Conservation (phyloP, 1,140 invertebrate species). For the Reticulitermes speratus region DNA sequence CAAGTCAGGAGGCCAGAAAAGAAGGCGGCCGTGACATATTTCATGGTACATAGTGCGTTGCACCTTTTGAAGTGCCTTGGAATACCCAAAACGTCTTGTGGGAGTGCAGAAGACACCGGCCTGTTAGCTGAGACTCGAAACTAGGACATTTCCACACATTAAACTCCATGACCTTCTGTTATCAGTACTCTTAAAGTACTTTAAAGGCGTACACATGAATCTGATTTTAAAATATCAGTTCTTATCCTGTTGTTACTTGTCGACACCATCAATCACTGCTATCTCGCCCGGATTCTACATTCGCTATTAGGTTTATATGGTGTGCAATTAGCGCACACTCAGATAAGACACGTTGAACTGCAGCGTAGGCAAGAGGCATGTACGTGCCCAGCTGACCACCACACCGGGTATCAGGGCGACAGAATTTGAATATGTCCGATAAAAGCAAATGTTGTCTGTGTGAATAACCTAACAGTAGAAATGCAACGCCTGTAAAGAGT, state of each 20-base stretch:
- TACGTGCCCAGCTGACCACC: not conserved
- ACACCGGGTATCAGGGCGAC: not conserved
- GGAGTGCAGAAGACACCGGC: no score
- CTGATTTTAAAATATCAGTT: not conserved
- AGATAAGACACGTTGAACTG: slow-evolving; percentile 10
- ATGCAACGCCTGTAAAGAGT: not conserved
- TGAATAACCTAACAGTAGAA: slow-evolving; percentile 6
- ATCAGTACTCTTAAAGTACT: no score
- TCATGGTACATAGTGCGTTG: no score
- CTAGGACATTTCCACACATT: no score
- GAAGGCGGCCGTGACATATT: no score
- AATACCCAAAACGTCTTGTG: no score
- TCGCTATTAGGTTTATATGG: not conserved
- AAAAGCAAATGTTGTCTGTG: not conserved
- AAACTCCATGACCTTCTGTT: no score
- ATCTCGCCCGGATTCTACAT: not conserved
- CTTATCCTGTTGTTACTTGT: not conserved
- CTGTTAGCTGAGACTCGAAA: no score
- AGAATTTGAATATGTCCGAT: slow-evolving; percentile 7
- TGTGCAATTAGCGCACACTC: not conserved
- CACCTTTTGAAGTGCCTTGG: no score
- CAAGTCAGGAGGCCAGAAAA: no score
- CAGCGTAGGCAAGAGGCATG: not conserved
- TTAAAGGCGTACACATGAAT: no score
- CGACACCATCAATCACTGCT: not conserved